phyloP scores from a whole-genome alignment of 2,888 invertebrate species.

The Blera fallax region DNA sequence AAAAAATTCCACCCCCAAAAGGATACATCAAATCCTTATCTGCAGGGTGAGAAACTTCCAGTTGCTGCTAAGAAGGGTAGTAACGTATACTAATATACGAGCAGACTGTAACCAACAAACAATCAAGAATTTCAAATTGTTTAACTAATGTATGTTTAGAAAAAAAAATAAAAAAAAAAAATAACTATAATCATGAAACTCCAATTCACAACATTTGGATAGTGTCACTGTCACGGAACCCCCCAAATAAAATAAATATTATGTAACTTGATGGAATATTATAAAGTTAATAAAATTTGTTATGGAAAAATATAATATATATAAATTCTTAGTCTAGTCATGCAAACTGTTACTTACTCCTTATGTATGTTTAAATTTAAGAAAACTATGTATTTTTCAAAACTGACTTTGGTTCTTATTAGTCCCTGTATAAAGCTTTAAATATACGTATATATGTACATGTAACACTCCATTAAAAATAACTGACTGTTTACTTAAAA shows the following conservation, averaged over 20 bases:
- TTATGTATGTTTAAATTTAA: neutral
- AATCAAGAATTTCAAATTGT: neutral
- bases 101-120: neutral
- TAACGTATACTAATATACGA: constrained; percentile 82
- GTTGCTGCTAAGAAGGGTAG: constrained; percentile 97
- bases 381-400: constrained; percentile 8
- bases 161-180: too few species aligned
- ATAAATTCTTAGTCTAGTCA: constrained; percentile 11
- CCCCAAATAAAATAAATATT: neutral
- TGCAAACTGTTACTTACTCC: constrained; percentile 1
- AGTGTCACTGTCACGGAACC: constrained; percentile 38
- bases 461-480: neutral
- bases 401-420: constrained; percentile 20
- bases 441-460: constrained; percentile 31
- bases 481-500: too few species aligned
- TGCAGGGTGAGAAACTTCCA: constrained; percentile 92
- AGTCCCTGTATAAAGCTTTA: constrained; percentile 28
- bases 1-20: constrained; percentile 87
- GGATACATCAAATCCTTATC: constrained; percentile 90
- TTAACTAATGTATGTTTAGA: neutral
- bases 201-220: neutral
- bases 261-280: constrained; percentile 22
- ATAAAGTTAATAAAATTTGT: neutral
- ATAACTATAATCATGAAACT: neutral
- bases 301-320: neutral